Percentiles rank a stretch among this genome's conserved stretches.
Evolutionary conservation across 2,113 vertebrate genomes (phyloP).

Genomic region (Arothron firmamentum): DNA sequence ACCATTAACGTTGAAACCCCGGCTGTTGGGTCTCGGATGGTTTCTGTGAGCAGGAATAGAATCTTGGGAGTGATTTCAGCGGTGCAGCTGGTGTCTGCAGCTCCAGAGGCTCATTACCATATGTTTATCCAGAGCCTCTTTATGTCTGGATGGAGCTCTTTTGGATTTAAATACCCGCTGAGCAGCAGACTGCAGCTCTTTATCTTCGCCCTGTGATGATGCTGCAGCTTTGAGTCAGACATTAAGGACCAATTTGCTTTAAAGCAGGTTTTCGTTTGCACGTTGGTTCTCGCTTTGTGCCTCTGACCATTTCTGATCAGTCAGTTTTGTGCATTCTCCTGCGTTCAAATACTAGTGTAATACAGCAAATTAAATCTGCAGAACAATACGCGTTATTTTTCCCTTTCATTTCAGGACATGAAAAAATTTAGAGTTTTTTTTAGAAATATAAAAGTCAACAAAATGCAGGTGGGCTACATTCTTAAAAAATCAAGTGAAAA

Average conservation of each 20-base stretch:
- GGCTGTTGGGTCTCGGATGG: neutral
- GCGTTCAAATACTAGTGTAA: too few species aligned
- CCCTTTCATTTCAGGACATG: too few species aligned
- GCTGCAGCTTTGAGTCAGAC: slow-evolving; percentile 38
- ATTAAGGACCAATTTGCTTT: neutral
- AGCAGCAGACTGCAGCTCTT: neutral
- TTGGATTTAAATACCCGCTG: neutral
- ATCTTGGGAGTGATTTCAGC: neutral
- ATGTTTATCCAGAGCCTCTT: slow-evolving; percentile 35
- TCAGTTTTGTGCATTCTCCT: too few species aligned
- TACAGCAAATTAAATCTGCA: too few species aligned
- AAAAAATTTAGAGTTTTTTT: too few species aligned
- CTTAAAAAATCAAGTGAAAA: too few species aligned
- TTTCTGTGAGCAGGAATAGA: too few species aligned
- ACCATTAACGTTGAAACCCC: neutral
- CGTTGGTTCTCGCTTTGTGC: neutral
- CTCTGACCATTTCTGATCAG: neutral
- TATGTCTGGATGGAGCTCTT: slow-evolving; percentile 35
- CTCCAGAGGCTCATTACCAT: slow-evolving; percentile 14
- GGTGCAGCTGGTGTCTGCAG: slow-evolving; percentile 10
- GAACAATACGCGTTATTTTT: too few species aligned
- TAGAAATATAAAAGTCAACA: too few species aligned
- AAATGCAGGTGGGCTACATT: too few species aligned
- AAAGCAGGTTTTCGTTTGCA: neutral
- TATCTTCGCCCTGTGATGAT: slow-evolving; percentile 15